Conservation (phyloP, 1,140 invertebrate genomes). For the Anastatus disparis region DNA sequence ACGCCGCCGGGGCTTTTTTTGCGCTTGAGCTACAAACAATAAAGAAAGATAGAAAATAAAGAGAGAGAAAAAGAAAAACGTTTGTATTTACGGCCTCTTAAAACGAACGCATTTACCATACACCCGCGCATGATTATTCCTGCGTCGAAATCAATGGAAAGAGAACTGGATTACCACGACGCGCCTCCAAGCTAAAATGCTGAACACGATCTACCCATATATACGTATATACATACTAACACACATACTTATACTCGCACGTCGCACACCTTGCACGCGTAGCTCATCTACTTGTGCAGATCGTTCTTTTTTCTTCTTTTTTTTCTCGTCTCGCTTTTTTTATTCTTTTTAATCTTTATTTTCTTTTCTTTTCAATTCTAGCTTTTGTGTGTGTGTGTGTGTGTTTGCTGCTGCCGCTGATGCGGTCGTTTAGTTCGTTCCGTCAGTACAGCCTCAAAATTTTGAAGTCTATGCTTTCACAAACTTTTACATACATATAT, state of each 20-base stretch:
- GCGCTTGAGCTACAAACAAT: neutral
- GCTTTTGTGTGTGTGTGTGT: too few species aligned
- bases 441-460: neutral
- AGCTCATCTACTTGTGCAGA: too few species aligned
- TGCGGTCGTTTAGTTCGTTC: neutral
- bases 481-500: too few species aligned
- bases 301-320: neutral
- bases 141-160: conserved; percentile 9
- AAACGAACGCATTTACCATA: conserved; percentile 8
- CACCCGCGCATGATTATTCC: conserved; percentile 5
- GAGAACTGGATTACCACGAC: neutral
- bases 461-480: too few species aligned
- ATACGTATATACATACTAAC: neutral
- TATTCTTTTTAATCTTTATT: too few species aligned
- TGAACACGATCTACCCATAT: neutral
- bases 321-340: too few species aligned
- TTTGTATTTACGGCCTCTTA: conserved; percentile 6
- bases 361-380: too few species aligned
- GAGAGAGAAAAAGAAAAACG: neutral
- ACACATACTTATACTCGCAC: neutral
- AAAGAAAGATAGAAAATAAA: neutral
- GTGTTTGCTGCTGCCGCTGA: neutral
- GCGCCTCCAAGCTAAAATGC: neutral
- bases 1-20: neutral
- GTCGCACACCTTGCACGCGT: conserved; percentile 5